These are phyloP conservation scores for Plagiodera versicolora DNA, from an alignment of 2,888 invertebrate genomes.

Conservation along the genomic window DNA sequence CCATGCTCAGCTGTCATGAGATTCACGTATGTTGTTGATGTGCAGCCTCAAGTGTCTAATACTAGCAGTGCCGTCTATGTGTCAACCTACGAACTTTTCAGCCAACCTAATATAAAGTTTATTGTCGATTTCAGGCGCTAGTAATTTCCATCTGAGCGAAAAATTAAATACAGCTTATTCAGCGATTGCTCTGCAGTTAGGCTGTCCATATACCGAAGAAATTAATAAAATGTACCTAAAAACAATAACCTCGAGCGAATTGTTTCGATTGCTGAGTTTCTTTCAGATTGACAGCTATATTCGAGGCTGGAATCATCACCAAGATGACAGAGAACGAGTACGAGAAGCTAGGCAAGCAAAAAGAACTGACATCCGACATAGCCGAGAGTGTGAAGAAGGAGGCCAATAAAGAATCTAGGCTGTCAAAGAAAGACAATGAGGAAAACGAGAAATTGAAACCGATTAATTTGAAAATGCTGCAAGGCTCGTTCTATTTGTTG, in stretches of 20 bases:
- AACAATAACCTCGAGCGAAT: no score
- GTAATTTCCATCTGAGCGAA: slow-evolving; percentile 74
- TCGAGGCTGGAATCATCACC: slow-evolving; percentile 74
- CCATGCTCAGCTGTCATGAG: no score
- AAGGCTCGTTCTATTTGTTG: slow-evolving; percentile 73
- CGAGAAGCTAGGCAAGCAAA: slow-evolving; percentile 66
- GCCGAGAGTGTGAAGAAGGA: slow-evolving; percentile 38
- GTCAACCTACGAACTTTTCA: no score
- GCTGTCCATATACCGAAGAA: slow-evolving; percentile 74
- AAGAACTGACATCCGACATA: slow-evolving; percentile 53
- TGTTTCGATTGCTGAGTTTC: no score
- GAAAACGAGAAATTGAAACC: slow-evolving; percentile 60
- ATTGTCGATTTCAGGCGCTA: slow-evolving; percentile 58
- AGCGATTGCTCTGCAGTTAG: slow-evolving; percentile 74
- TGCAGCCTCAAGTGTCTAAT: neutral
- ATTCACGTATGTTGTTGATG: no score
- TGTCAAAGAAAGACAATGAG: slow-evolving; percentile 42
- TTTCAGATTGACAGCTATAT: slow-evolving; percentile 68
- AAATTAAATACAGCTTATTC: slow-evolving; percentile 78
- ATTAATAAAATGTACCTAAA: slow-evolving; percentile 69
- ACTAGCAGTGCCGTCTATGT: no score
- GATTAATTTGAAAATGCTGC: slow-evolving; percentile 70
- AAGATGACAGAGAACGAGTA: slow-evolving; percentile 79
- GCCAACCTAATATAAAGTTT: no score
- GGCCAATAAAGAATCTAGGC: slow-evolving; percentile 41